Evolutionary conservation across 2,888 invertebrate genomes (phyloP).

Genomic region (Cryptocephalus primarius): DNA sequence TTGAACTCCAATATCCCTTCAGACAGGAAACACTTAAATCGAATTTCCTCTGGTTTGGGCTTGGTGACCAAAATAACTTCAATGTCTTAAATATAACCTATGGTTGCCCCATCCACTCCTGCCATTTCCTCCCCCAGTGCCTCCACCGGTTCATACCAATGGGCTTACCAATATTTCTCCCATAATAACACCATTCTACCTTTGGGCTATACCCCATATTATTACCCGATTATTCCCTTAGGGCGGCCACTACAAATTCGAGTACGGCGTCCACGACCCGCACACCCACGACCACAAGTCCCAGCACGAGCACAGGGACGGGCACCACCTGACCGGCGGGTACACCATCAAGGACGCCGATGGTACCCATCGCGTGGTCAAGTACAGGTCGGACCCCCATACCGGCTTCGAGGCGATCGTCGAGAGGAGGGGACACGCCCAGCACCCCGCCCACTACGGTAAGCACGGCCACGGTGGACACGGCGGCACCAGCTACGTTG

Average conservation of each 20-base stretch:
- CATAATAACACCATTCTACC: no score
- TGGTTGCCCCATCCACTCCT: no score
- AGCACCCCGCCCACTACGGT: constrained; percentile 13
- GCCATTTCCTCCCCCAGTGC: no score
- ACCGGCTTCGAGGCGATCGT: constrained; percentile 21
- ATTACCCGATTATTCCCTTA: no score
- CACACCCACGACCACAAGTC: constrained; percentile 33
- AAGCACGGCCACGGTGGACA: constrained; percentile 20
- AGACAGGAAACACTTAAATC: no score
- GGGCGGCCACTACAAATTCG: constrained; percentile 27
- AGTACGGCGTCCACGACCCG: constrained; percentile 33
- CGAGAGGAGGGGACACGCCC: constrained; percentile 19
- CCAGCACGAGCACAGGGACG: constrained; percentile 32
- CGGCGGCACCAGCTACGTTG: constrained; percentile 19
- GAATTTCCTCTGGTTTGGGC: no score
- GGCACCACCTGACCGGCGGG: constrained; percentile 31
- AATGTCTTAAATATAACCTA: no score
- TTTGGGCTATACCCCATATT: no score
- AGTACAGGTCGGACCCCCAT: constrained; percentile 22
- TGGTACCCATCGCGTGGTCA: constrained; percentile 31
- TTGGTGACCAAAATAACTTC: no score
- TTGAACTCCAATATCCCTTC: no score
- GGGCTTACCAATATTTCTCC: no score
- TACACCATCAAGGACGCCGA: constrained; percentile 34
- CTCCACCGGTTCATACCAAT: no score